Base-by-base conservation (phyloP, 2,888 invertebrate genomes). In the Eurois occulta region DNA sequence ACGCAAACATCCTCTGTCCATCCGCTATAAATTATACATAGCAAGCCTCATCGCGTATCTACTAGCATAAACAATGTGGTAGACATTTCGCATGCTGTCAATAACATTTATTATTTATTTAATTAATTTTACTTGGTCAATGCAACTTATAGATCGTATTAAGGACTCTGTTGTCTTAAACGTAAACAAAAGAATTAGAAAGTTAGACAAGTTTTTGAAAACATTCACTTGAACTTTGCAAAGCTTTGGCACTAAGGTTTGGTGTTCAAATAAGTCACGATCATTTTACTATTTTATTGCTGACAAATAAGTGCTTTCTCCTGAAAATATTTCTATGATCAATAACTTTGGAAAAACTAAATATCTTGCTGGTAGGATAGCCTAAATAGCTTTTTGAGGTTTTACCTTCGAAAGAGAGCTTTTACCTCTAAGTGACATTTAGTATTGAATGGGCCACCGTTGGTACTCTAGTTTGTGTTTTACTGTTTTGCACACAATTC, bases 1-100 rank as follows among this genome's bases (percentile, higher is more conserved):
- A 93, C 90, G 91, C 91, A 94, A 95, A 95, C 95, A 95, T 95
- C 95, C 95, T 95, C 91, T 90, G 89, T 78, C 80, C 89, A 90
- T 90, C 88, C 87, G 87, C 76, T 84, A 79, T 78, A 74, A 85
- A 84, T 85, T 72, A 80, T 72, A 80, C 81, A 77, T 82, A 85
- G 84, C 86, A 73, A 88, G 81, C 85, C 85, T 84, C 83, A 81
- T 83, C 81, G 77, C 79, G 83, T 80, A 86, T 85, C 78, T 81
- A 70, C 75, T 85, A 84, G 64, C 77, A 84, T 88, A 89, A 91
- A 90, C 88, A 90, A 79, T 79, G 72, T 77, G 67, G 65, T 83
- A 70, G 72, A 79, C 81, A 81, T 81, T 86, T 80, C 72, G 67
- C 64, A 62, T 46, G 52, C 52, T 71, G 64, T 76, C 65, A 78